Percentiles rank a stretch among this genome's conserved stretches.
Evolutionary conservation across 2,113 vertebrate species (phyloP).

Genomic region (Actinemys pallida): DNA sequence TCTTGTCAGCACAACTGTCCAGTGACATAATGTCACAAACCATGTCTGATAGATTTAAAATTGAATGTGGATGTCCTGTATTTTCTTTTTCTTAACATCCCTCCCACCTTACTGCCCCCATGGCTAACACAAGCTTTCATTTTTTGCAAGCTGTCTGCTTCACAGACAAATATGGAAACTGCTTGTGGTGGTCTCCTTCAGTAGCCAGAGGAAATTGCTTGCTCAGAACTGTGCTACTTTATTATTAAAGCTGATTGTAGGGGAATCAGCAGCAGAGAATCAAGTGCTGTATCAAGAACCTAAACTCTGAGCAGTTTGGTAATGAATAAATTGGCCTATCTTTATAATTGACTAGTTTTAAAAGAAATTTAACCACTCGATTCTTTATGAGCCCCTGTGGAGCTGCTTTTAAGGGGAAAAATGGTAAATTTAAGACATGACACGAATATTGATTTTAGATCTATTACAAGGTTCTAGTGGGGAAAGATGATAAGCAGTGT

Average conservation of each 20-base stretch:
- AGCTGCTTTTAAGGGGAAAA: conserved; percentile 57
- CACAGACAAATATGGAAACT: background rate
- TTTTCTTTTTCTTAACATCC: background rate
- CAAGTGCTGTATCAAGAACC: background rate
- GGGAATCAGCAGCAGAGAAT: background rate
- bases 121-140: background rate
- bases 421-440: conserved; percentile 55
- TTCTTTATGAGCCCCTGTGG: conserved; percentile 40
- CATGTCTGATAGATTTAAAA: conserved; percentile 39
- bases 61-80: background rate
- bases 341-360: conserved; percentile 15
- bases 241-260: background rate
- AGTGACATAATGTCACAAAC: conserved; percentile 47
- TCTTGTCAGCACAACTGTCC: background rate
- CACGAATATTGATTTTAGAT: conserved; percentile 61
- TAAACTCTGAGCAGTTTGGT: background rate
- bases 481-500: background rate
- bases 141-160: background rate
- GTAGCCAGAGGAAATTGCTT: background rate
- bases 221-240: background rate
- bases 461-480: background rate
- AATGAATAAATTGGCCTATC: background rate
- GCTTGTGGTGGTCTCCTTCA: background rate
- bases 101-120: background rate
- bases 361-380: conserved; percentile 46